Evolutionary conservation across 2,888 invertebrate species (phyloP).

Genomic region (Hyppa rectilinea): DNA sequence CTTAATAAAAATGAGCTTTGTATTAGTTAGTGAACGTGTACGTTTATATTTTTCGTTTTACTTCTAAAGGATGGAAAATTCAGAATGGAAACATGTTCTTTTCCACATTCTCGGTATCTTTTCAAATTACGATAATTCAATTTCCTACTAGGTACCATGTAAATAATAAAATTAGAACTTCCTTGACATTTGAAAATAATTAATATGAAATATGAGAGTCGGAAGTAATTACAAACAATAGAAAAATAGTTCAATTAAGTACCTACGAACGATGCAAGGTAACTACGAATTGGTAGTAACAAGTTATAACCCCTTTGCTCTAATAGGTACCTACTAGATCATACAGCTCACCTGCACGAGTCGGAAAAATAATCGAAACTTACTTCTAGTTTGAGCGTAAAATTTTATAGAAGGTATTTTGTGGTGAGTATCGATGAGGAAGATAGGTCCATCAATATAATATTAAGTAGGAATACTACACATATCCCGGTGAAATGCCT

Average conservation of each 20-base stretch:
- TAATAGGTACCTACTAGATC: slow-evolving; percentile 27
- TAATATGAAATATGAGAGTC: slow-evolving; percentile 8
- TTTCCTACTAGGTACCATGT: not conserved
- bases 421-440: not conserved
- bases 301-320: slow-evolving; percentile 25
- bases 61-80: not conserved
- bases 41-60: not conserved
- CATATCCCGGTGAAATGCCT: slow-evolving; percentile 8
- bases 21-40: not conserved
- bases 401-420: slow-evolving; percentile 16
- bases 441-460: not conserved
- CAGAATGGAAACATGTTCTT: not conserved
- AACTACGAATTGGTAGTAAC: slow-evolving; percentile 51
- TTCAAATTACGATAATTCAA: slow-evolving; percentile 9
- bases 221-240: slow-evolving; percentile 28
- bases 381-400: slow-evolving; percentile 3
- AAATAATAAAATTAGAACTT: not conserved
- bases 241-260: slow-evolving; percentile 36
- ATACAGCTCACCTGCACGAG: slow-evolving; percentile 8
- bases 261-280: slow-evolving; percentile 11
- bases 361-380: slow-evolving; percentile 10
- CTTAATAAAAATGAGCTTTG: not conserved
- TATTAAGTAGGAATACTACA: not conserved
- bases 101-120: too few species aligned
- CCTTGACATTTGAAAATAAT: not conserved